Conservation (phyloP, 1,140 invertebrate species). For the Steinernema khuongi region DNA sequence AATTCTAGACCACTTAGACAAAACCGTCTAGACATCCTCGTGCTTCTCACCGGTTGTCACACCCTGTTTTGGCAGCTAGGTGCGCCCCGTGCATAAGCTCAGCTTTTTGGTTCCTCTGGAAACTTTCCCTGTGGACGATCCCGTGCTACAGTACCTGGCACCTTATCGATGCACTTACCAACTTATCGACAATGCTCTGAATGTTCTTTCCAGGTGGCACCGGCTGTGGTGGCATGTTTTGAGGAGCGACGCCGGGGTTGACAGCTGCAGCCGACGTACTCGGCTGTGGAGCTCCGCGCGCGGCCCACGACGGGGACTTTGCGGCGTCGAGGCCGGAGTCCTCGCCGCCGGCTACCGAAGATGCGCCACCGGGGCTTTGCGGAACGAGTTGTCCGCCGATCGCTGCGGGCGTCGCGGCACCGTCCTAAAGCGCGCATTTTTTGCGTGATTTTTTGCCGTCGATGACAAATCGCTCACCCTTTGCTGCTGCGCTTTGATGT, state of each 20-base stretch:
- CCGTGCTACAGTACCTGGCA: background rate
- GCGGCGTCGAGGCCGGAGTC: background rate
- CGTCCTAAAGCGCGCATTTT: slow-evolving; percentile 8
- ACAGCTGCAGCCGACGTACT: slow-evolving; percentile 13
- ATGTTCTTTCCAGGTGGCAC: slow-evolving; percentile 10
- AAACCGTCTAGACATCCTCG: background rate
- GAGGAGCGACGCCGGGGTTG: slow-evolving; percentile 18
- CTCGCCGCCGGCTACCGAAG: background rate
- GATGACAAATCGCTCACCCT: background rate
- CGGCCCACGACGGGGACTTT: slow-evolving; percentile 19
- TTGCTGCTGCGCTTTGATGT: slow-evolving; percentile 9
- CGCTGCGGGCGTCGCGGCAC: slow-evolving; percentile 21
- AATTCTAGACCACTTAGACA: background rate
- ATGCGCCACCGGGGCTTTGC: background rate
- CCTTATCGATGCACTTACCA: slow-evolving; percentile 21
- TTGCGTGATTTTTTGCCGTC: background rate
- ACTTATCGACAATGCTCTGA: slow-evolving; percentile 23
- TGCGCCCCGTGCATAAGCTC: background rate
- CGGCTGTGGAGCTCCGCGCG: slow-evolving; percentile 16
- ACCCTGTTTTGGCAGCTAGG: background rate
- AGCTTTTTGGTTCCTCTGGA: background rate
- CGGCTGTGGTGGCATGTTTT: background rate
- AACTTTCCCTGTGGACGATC: too few relatives aligned
- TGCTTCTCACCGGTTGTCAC: background rate
- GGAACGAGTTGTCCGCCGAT: slow-evolving; percentile 15